Conservation (phyloP, 2,797 vertebrate species). For the Sebastolobus alascanus region DNA sequence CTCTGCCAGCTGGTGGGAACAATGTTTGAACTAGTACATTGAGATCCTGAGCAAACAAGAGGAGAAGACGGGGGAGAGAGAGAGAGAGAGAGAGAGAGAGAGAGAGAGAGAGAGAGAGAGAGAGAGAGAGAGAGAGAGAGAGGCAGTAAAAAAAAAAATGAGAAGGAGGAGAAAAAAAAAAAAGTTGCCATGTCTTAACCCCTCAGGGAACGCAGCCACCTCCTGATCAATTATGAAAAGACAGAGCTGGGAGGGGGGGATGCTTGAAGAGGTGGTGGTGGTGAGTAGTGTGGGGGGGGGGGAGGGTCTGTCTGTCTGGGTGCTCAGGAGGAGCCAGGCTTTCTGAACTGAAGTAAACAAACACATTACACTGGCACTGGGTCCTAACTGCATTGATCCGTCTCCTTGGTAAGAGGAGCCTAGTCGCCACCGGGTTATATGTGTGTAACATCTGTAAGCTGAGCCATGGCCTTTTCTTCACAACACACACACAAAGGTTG, state of each 20-base stretch:
- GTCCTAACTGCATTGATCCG: constrained; percentile 96
- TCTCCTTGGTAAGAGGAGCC: constrained; percentile 88
- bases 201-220: constrained; percentile 96
- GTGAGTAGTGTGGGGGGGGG: constrained; percentile 22
- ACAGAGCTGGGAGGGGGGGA: constrained; percentile 82
- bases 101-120: constrained; percentile 8
- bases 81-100: constrained; percentile 3
- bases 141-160: constrained; percentile 8
- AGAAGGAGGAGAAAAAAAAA: constrained; percentile 56
- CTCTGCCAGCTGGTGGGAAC: constrained; percentile 99
- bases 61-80: constrained; percentile 59
- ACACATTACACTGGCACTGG: constrained; percentile 92
- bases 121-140: constrained; percentile 1
- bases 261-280: constrained; percentile 52
- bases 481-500: constrained; percentile 30
- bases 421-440: constrained; percentile 67
- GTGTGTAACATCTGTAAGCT: constrained; percentile 53
- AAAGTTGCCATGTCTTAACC: constrained; percentile 99
- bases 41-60: constrained; percentile 99
- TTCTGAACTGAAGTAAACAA: constrained; percentile 97
- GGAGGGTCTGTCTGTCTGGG: constrained; percentile 85
- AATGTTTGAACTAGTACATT: constrained; percentile 99
- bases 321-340: constrained; percentile 93
- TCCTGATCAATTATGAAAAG: constrained; percentile 99
- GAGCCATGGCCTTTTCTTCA: constrained; percentile 43